Evolutionary conservation across 2,113 vertebrate species (phyloP).

Genomic region (Amphilophus citrinellus): DNA sequence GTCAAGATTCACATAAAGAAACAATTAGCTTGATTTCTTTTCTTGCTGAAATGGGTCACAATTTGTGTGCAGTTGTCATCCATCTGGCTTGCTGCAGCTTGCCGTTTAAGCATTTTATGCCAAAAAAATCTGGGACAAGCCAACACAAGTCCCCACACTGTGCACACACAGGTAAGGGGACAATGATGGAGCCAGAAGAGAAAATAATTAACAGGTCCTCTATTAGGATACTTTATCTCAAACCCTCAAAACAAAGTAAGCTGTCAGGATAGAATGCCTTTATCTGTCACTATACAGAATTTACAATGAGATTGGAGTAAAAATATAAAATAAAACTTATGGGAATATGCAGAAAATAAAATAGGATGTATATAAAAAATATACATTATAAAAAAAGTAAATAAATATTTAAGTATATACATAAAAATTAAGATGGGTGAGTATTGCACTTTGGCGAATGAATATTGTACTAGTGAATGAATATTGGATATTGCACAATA

Average conservation of each 20-base stretch:
- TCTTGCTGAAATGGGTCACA: not conserved
- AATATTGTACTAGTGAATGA: no score
- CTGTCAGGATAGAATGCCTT: not conserved
- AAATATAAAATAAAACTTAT: no score
- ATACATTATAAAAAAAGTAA: no score
- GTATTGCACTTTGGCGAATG: no score
- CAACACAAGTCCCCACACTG: not conserved
- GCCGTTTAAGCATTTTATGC: not conserved
- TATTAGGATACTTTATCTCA: not conserved
- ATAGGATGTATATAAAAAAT: no score
- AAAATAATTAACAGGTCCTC: not conserved
- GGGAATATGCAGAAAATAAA: no score
- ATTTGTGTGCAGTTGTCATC: not conserved
- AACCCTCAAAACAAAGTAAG: not conserved
- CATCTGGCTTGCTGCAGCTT: no score
- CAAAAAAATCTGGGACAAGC: not conserved
- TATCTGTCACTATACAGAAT: no score
- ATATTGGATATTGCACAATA: no score
- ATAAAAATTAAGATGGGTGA: no score
- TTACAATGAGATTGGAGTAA: no score
- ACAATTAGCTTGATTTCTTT: not conserved
- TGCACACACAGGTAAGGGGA: not conserved
- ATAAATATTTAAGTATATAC: no score
- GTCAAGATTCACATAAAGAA: not conserved
- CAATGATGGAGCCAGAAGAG: not conserved